Evolutionary conservation across 2,888 invertebrate genomes (phyloP), one percentile per base, ranked within the genome.

Genomic region (Hirtodrosophila histrioides): DNA sequence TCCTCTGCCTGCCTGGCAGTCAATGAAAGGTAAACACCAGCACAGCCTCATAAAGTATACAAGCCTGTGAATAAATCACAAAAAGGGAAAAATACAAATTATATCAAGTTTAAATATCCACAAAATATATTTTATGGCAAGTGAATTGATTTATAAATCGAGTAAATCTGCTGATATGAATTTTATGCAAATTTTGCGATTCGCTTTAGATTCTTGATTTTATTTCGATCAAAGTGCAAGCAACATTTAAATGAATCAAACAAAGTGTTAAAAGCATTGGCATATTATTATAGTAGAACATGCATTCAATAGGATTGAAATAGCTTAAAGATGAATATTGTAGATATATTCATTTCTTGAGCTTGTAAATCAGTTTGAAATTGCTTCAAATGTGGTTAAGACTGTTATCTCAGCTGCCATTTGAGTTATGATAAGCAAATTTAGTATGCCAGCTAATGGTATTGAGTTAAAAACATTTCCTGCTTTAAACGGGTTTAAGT

Each of bases 121-220:
- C 62, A 33, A 57, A 65, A 48, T 17, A 39, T 61, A 61, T 49
- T 70, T 63, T 57, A 68, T 66, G 53, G 70, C 77, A 65, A 51
- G 24, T 63, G 46, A 79, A 66, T 83, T 76, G 66, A 81, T 86
- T 82, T 82, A 86, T 66, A 62, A 79, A 67, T 36, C 56, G 29
- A 29, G 24, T 31, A 33, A 45, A 43, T 48, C 40, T 57, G 49
- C 23, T 35, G 53, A 78, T 66, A 56, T 48, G 50, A 69, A 44
- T 58, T 78, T 65, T 51, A 70, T 74, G 67, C 57, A 51, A 66
- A 68, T 77, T 74, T 48, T 44, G 31, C n/a, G 43, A 27, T 8
- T 54, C 17, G 39, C 50, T 46, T 56, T 46, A 11, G 36, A 9
- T 1, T 36, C 4, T 29, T 31, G 8, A 31, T 31, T 53, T 43